Evolutionary conservation across 1,140 invertebrate genomes (phyloP).

Genomic region (Mamestra configurata): DNA sequence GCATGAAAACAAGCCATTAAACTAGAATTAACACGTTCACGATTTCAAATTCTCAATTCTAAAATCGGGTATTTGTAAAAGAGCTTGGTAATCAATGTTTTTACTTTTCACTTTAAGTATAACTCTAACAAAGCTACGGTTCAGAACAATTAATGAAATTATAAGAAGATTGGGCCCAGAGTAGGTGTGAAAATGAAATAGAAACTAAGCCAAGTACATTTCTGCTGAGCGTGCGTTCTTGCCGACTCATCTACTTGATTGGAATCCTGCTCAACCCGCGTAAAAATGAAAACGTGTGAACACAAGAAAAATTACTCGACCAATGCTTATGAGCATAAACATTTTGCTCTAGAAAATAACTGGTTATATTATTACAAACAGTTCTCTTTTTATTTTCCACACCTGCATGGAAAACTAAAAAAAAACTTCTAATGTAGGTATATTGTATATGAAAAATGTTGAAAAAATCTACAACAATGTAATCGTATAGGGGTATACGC

Average conservation of each 20-base stretch:
- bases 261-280: slow-evolving; percentile 34
- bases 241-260: slow-evolving; percentile 29
- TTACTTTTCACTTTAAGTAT: too few relatives aligned
- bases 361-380: slow-evolving; percentile 22
- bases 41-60: too few relatives aligned
- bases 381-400: slow-evolving; percentile 6
- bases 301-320: slow-evolving; percentile 34
- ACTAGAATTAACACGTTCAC: too few relatives aligned
- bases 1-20: too few relatives aligned
- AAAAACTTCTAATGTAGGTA: slow-evolving; percentile 9
- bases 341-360: slow-evolving; percentile 18
- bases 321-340: slow-evolving; percentile 31
- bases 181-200: slow-evolving; percentile 1
- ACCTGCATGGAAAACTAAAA: neutral
- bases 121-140: too few relatives aligned
- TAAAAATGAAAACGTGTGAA: slow-evolving; percentile 26
- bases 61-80: too few relatives aligned
- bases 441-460: slow-evolving; percentile 17
- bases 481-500: neutral
- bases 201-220: neutral
- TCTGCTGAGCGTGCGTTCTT: neutral
- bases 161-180: neutral
- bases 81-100: too few relatives aligned
- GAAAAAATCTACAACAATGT: slow-evolving; percentile 1
- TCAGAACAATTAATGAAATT: neutral